These are phyloP conservation scores for Peromyscus polionotus DNA, from an alignment of 2,113 vertebrate genomes.

Conservation along the genomic window DNA sequence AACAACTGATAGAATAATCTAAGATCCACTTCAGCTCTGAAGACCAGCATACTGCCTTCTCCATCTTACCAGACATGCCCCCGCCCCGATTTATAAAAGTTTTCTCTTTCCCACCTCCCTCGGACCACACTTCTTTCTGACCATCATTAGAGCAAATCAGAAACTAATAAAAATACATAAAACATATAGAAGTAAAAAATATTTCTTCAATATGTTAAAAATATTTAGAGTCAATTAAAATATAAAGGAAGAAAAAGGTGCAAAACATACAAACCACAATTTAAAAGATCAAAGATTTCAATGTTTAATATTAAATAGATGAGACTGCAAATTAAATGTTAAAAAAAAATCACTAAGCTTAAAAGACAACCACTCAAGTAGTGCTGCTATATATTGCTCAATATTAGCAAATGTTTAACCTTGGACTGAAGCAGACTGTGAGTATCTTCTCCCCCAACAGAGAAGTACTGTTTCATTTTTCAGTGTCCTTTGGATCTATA, in stretches of 20 bases:
- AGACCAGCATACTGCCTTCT: no score
- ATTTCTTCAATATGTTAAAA: conserved; percentile 33
- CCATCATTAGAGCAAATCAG: conserved; percentile 22
- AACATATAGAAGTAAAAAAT: background rate
- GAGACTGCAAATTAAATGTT: conserved; percentile 2
- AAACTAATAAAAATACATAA: conserved; percentile 6
- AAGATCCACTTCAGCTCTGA: background rate
- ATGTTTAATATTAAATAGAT: conserved; percentile 1
- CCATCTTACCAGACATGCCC: no score
- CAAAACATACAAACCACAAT: conserved; percentile 20
- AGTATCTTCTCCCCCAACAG: background rate
- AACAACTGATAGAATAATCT: background rate
- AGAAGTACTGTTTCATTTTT: background rate
- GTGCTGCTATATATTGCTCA: background rate
- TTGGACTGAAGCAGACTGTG: background rate
- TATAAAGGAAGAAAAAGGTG: background rate
- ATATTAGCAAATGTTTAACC: background rate
- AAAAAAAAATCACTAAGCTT: background rate
- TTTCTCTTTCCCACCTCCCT: background rate
- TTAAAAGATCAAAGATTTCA: background rate
- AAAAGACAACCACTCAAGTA: background rate
- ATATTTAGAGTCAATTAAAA: conserved; percentile 9
- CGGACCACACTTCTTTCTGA: background rate
- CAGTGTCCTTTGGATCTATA: background rate
- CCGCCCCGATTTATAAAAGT: background rate